These are phyloP conservation scores for Plagiodera versicolora DNA, from an alignment of 2,888 invertebrate genomes.

Conservation along the genomic window DNA sequence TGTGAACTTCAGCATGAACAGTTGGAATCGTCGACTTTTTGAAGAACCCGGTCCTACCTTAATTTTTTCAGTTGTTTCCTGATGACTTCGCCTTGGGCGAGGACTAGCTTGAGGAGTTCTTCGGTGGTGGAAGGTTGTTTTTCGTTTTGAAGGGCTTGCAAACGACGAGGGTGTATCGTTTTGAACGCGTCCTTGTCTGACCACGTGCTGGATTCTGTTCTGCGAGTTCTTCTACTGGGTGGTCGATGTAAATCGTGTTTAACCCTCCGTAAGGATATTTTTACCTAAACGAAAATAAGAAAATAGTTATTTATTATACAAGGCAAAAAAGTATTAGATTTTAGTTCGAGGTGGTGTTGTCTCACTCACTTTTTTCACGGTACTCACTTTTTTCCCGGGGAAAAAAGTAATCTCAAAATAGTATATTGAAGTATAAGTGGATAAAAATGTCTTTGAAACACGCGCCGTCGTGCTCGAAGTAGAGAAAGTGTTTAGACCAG, in stretches of 20 bases:
- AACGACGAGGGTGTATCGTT: slow-evolving; percentile 54
- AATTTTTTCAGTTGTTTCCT: slow-evolving; percentile 55
- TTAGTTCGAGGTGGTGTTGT: no score
- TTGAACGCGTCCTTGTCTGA: slow-evolving; percentile 50
- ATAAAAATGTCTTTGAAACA: no score
- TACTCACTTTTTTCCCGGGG: no score
- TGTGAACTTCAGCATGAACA: not conserved
- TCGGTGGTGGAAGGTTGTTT: slow-evolving; percentile 56
- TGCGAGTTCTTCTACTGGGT: slow-evolving; percentile 47
- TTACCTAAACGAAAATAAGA: slow-evolving; percentile 46
- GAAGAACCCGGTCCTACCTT: slow-evolving; percentile 41
- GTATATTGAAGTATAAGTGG: no score
- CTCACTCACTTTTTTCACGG: no score
- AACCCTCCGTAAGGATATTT: slow-evolving; percentile 53
- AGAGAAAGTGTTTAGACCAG: no score
- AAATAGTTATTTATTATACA: no score
- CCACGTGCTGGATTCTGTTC: slow-evolving; percentile 51
- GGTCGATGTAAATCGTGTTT: slow-evolving; percentile 47
- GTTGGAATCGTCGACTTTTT: not conserved
- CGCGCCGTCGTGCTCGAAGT: no score
- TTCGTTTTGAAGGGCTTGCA: slow-evolving; percentile 52
- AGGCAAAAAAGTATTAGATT: no score
- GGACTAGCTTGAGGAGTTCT: slow-evolving; percentile 59
- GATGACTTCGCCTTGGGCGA: slow-evolving; percentile 64
- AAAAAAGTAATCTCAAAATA: no score